These are phyloP conservation scores for Scaptomyza reducta DNA, from an alignment of 2,888 invertebrate species.

Conservation along the genomic window DNA sequence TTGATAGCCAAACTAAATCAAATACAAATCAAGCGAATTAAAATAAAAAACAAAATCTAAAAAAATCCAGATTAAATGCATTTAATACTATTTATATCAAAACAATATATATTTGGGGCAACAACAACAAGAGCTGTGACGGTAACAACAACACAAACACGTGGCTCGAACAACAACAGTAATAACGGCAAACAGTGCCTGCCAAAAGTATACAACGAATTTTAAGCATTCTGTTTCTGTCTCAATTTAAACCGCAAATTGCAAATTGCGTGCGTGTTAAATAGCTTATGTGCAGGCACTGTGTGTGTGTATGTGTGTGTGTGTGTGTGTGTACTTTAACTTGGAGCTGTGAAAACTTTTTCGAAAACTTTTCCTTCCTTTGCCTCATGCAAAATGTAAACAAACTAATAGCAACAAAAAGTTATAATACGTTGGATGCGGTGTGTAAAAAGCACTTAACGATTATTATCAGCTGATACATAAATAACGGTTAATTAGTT, in stretches of 20 bases:
- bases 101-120: constrained; percentile 13
- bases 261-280: constrained; percentile 5
- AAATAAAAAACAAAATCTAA: neutral
- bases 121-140: constrained; percentile 5
- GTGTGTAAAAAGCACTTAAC: no score
- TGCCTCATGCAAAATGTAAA: constrained; percentile 14
- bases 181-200: constrained; percentile 5
- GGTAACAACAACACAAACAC: constrained; percentile 21
- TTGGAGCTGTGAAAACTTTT: constrained; percentile 3
- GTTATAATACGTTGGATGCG: no score
- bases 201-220: constrained; percentile 13
- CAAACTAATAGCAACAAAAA: constrained; percentile 6
- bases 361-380: constrained; percentile 11
- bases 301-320: constrained; percentile 5
- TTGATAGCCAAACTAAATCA: constrained; percentile 8
- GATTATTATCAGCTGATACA: no score
- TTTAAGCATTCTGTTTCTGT: neutral
- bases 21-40: neutral
- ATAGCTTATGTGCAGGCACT: constrained; percentile 33
- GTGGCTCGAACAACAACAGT: constrained; percentile 11
- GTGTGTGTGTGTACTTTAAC: constrained; percentile 4
- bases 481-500: no score
- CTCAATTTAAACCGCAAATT: no score
- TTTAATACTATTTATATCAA: constrained; percentile 2
- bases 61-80: constrained; percentile 3